A percentile compares a stretch with the other conserved stretches of the same genome.
These are phyloP conservation scores for Marmota monax DNA, from an alignment of 2,113 vertebrate species.

Conservation along the genomic window DNA sequence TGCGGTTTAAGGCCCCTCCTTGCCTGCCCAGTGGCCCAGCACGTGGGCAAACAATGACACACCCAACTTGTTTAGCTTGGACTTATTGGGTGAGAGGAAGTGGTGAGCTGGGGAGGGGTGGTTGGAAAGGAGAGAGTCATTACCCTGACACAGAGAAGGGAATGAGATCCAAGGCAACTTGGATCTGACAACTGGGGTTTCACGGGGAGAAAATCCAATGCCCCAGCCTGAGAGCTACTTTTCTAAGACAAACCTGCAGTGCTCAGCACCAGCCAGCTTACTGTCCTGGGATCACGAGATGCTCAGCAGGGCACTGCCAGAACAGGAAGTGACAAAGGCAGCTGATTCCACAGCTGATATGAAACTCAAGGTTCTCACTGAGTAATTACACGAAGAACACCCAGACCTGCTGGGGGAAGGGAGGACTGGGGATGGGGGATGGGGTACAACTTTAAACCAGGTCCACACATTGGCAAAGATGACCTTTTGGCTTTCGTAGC, in stretches of 20 bases:
- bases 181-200: background rate
- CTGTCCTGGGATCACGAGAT: constrained; percentile 33
- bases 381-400: constrained; percentile 23
- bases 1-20: constrained; percentile 38
- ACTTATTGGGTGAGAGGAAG: background rate
- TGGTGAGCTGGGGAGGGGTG: background rate
- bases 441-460: background rate
- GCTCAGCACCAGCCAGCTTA: background rate
- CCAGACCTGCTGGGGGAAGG: background rate
- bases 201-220: background rate
- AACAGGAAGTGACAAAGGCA: constrained; percentile 71
- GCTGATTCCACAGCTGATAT: constrained; percentile 67
- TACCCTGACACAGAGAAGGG: background rate
- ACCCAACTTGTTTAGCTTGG: background rate
- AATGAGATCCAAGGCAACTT: background rate
- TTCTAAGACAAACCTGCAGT: background rate
- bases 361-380: constrained; percentile 56
- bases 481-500: background rate
- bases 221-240: background rate
- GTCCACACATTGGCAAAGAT: background rate
- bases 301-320: constrained; percentile 26
- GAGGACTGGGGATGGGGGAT: fast-evolving
- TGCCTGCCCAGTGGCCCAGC: background rate
- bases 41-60: constrained; percentile 26
- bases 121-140: background rate